Evolutionary conservation across 2,113 vertebrate species (phyloP).

Genomic region (Orientallactaga bullata): DNA sequence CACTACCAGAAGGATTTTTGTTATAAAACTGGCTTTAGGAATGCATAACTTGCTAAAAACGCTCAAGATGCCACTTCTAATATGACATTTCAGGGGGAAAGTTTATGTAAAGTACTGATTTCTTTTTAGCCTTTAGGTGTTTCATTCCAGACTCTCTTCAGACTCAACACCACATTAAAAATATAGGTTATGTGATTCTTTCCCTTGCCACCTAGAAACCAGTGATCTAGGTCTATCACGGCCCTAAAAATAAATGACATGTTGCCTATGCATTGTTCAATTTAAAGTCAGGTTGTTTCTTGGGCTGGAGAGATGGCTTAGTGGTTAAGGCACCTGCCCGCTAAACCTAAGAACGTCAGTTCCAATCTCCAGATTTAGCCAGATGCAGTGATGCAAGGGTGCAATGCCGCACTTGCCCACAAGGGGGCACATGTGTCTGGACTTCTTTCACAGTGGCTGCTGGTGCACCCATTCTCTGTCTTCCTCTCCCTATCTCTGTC

Average conservation of each 20-base stretch:
- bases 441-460: too few species aligned
- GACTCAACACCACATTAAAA: constrained; percentile 54
- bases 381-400: too few species aligned
- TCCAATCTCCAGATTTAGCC: too few species aligned
- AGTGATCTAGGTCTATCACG: constrained; percentile 29
- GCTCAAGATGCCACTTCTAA: neutral
- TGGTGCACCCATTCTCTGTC: too few species aligned
- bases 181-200: constrained; percentile 48
- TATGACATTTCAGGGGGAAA: constrained; percentile 35
- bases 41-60: constrained; percentile 17
- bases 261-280: neutral
- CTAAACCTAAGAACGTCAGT: too few species aligned
- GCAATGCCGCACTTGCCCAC: too few species aligned
- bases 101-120: neutral
- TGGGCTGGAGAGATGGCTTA: too few species aligned
- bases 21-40: constrained; percentile 25
- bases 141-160: constrained; percentile 67
- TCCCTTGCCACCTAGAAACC: constrained; percentile 43
- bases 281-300: constrained; percentile 51
- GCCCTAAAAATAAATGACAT: constrained; percentile 64
- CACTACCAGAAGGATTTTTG: constrained; percentile 21
- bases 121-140: constrained; percentile 42
- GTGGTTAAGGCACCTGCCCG: too few species aligned
- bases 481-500: too few species aligned
- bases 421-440: too few species aligned